These are phyloP conservation scores for Apocrypta bakeri DNA, from an alignment of 1,140 invertebrate genomes.

Conservation along the genomic window DNA sequence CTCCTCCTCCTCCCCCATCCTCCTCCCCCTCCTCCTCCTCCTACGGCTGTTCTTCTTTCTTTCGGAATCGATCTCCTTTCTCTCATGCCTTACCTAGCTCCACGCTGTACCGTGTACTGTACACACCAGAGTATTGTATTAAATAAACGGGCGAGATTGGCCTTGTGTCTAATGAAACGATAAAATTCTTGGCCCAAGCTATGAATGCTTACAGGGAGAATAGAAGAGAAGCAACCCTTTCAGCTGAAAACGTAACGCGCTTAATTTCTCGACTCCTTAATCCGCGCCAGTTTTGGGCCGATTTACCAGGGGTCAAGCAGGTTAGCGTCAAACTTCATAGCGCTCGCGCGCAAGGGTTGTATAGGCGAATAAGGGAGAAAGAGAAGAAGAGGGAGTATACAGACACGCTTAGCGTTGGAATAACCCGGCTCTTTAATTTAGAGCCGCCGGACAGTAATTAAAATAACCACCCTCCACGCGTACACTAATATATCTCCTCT, in stretches of 20 bases:
- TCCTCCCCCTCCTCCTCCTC: slow-evolving; percentile 17
- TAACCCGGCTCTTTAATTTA: slow-evolving; percentile 72
- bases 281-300: slow-evolving; percentile 63
- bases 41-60: not conserved
- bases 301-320: slow-evolving; percentile 65
- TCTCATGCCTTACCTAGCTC: not conserved
- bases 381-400: slow-evolving; percentile 44
- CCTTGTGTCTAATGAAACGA: slow-evolving; percentile 59
- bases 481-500: slow-evolving; percentile 59
- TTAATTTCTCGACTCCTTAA: slow-evolving; percentile 64
- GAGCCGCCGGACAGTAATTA: slow-evolving; percentile 74
- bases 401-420: slow-evolving; percentile 57
- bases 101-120: not conserved
- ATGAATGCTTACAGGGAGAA: no score
- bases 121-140: not conserved
- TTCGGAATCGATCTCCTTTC: not conserved
- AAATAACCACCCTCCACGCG: slow-evolving; percentile 71
- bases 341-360: not conserved
- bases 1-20: slow-evolving; percentile 44
- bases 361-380: slow-evolving; percentile 44
- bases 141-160: slow-evolving; percentile 14
- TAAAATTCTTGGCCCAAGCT: slow-evolving; percentile 61
- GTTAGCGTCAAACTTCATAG: slow-evolving; percentile 66
- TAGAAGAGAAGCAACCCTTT: no score
- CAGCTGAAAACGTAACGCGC: slow-evolving; percentile 44